Base-by-base conservation (phyloP, 2,888 invertebrate genomes). In the Drosophila mulleri region DNA sequence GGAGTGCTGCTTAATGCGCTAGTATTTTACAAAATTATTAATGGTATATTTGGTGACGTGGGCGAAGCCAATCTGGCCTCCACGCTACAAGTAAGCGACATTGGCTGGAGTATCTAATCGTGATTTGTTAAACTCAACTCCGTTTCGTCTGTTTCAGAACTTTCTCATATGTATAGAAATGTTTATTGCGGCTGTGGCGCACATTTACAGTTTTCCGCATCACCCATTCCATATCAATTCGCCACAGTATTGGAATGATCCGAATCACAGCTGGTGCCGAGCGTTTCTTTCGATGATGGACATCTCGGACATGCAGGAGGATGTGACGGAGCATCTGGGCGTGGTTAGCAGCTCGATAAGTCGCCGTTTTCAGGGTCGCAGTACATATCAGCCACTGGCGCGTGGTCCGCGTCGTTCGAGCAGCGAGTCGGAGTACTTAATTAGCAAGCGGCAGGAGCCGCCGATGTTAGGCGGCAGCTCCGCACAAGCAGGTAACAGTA, bases 141-240 rank as follows among this genome's bases (percentile, higher is more conserved):
- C 12, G 3, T 32, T n/a, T 5, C 8, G 8, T 39, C 2, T 47
- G 26, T 14, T 42, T 20, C 94, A 98, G 96, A 97, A 99, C 94
- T 98, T 99, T 93, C 94, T 98, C 64, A 98, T 99, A 82, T 99
- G 99, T 92, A 97, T 99, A 90, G 99, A 99, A 94, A 99, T 99
- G 99, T 98, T 98, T 92, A 92, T 98, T 86, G 98, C 98, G 29
- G 98, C 98, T 2, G 95, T 98, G 29, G 98, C 98, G 0, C 98
- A 99, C 92, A 98, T 98, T 92, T 98, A 97, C 93, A 97, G 98
- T 89, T 99, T 99, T 93, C 97, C 98, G n/a, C 97, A 98, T 92
- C 95, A 96, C 91, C 97, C 97, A 45, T 99, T 95, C 91, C 94
- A 96, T 85, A 92, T 93, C 20, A 93, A 95, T 80, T 93, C 94